Evolutionary conservation across 2,797 vertebrate genomes (phyloP).

Genomic region (Pteronotus mesoamericanus): DNA sequence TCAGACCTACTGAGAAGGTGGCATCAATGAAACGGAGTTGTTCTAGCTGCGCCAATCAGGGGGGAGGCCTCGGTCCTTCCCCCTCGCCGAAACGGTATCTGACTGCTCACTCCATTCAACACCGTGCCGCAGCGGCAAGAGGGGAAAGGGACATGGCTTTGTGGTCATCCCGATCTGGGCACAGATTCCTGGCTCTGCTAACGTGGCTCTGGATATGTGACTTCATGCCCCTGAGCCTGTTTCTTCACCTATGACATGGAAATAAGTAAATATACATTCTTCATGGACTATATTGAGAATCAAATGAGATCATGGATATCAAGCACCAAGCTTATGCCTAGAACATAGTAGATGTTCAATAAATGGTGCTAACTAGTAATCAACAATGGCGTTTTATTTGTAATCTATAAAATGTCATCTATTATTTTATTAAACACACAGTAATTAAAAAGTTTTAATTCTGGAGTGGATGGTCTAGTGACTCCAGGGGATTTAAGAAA

Average conservation of each 20-base stretch:
- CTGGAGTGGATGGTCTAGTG: not conserved
- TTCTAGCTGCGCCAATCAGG: not conserved
- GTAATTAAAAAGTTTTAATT: not conserved
- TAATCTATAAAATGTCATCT: not conserved
- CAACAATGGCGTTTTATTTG: not conserved
- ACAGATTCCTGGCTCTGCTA: not conserved
- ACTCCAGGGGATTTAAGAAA: not conserved
- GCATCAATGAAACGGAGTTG: not conserved
- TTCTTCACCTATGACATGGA: not conserved
- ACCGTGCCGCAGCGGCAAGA: not conserved
- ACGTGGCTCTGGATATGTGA: not conserved
- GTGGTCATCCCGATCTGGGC: not conserved
- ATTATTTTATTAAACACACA: not conserved
- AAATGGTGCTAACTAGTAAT: not conserved
- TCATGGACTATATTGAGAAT: not conserved
- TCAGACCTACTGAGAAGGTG: not conserved
- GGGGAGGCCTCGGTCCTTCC: too few species aligned
- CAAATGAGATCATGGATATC: not conserved
- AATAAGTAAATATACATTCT: not conserved
- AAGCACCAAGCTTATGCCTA: not conserved
- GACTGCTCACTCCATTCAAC: not conserved
- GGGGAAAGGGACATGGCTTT: not conserved
- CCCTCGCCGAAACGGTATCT: not conserved
- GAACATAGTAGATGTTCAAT: not conserved
- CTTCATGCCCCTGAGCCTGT: not conserved